Evolutionary conservation across 2,888 invertebrate genomes (phyloP), one percentile per base, ranked within the genome.

Genomic region (Electrophaes corylata): DNA sequence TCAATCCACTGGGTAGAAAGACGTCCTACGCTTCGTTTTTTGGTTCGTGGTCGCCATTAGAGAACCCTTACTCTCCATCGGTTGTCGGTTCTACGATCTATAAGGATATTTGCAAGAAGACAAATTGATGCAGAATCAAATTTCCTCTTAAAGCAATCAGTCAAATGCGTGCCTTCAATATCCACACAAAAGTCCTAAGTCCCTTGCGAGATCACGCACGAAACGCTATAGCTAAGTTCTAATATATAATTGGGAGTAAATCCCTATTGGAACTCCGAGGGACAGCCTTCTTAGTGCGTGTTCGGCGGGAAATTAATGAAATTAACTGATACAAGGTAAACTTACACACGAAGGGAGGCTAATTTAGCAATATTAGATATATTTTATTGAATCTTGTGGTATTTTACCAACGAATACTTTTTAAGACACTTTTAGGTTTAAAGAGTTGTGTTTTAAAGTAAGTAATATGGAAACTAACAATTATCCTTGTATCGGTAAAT

Each of bases 201-300:
- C 86, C 84, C 76, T 71, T 62, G 70, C 71, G 76, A 72, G 74
- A 71, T 75, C 70, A 60, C 69, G 77, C 84, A 81, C 78, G 75
- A 73, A 72, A 70, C 77, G 79, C 79, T 80, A 81, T 80, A 80
- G 72, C 79, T 74, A 86, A 88, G 84, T 87, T 88, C 78, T 84
- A 85, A 84, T 87, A 87, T 83, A 84, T 88, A 88, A 90, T 90
- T 88, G 88, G 88, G 83, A 84, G 84, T 78, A 88, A 87, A 87
- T 89, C 88, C 89, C 87, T 76, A 85, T 84, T 75, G 87, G 84
- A 81, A 76, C 75, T 76, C 75, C 69, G 80, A 81, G 83, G 83
- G 86, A 82, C 85, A 79, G 81, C 80, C 79, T 81, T 78, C 83
- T 81, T 80, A 80, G 88, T 83, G 88, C 88, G 88, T 88, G 88